A percentile compares a stretch with the other conserved stretches of the same genome.
Evolutionary conservation across 2,797 vertebrate species (phyloP).

Genomic region (Cryptoblepharus egeriae): DNA sequence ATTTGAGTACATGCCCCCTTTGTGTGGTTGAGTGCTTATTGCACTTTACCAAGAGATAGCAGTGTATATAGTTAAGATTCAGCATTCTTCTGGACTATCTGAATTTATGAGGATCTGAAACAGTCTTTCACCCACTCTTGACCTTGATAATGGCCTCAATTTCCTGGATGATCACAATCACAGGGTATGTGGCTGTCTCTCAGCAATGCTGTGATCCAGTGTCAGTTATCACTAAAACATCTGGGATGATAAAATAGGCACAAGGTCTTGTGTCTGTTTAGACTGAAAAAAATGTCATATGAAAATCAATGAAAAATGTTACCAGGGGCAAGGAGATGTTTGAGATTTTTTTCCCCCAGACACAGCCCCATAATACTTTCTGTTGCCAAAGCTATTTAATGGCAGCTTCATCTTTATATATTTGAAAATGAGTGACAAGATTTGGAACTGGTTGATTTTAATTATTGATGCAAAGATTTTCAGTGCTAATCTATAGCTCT

Average conservation of each 20-base stretch:
- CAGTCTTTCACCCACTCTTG: conserved; percentile 31
- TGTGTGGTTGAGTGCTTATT: not conserved
- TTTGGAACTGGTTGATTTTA: not conserved
- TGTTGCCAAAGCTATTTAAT: not conserved
- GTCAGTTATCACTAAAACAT: conserved; percentile 3
- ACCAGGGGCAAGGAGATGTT: conserved; percentile 1
- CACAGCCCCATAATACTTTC: not conserved
- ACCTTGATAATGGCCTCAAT: conserved; percentile 23
- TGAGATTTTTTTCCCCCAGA: not conserved
- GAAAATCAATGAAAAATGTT: conserved; percentile 18
- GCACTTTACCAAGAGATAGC: conserved; percentile 3
- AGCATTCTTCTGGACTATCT: conserved; percentile 32
- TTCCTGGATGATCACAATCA: conserved; percentile 18
- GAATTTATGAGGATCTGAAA: conserved; percentile 39
- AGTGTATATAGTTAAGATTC: conserved; percentile 31
- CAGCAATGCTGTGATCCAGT: not conserved
- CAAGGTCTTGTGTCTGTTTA: not conserved
- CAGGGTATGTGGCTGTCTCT: rapidly evolving
- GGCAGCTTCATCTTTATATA: not conserved
- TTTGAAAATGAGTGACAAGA: not conserved
- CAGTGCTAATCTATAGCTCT: not conserved
- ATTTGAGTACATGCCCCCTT: not conserved
- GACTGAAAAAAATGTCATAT: conserved; percentile 4
- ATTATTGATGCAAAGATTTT: not conserved
- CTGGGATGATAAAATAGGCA: not conserved